A percentile compares a stretch with the other conserved stretches of the same genome.
phyloP scores from a whole-genome alignment of 1,140 invertebrate species.

The Grapholita molesta region DNA sequence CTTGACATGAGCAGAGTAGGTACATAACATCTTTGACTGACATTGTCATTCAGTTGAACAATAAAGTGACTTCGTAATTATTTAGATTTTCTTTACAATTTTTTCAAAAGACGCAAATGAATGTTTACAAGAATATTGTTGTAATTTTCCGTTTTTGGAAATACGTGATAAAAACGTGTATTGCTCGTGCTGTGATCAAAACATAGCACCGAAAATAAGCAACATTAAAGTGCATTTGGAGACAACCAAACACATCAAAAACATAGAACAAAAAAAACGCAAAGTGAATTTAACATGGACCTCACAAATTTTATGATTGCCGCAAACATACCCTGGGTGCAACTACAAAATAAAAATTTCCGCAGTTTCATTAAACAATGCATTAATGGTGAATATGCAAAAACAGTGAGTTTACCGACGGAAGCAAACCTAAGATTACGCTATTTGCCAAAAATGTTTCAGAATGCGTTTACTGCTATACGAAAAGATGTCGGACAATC shows the following conservation, averaged over 20 bases:
- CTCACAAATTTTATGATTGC: not conserved
- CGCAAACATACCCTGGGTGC: slow-evolving; percentile 1
- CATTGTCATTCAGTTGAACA: not conserved
- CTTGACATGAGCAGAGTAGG: too few relatives aligned
- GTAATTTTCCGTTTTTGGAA: not conserved
- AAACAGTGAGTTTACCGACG: not conserved
- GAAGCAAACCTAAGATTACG: not conserved
- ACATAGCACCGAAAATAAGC: not conserved
- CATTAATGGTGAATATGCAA: not conserved
- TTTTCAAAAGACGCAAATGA: not conserved
- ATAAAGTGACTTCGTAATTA: not conserved
- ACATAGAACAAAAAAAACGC: not conserved
- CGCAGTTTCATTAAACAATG: not conserved
- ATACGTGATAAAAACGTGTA: not conserved
- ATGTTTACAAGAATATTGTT: not conserved
- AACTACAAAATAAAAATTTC: not conserved
- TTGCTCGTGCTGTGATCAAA: not conserved
- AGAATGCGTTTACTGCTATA: not conserved
- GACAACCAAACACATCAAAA: too few relatives aligned
- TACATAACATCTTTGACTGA: not conserved
- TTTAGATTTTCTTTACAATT: not conserved
- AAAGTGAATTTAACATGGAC: not conserved
- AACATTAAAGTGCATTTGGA: not conserved
- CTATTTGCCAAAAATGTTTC: not conserved
- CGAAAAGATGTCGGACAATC: not conserved